phyloP scores from a whole-genome alignment of 2,113 vertebrate species.

The Elephantulus edwardii region DNA sequence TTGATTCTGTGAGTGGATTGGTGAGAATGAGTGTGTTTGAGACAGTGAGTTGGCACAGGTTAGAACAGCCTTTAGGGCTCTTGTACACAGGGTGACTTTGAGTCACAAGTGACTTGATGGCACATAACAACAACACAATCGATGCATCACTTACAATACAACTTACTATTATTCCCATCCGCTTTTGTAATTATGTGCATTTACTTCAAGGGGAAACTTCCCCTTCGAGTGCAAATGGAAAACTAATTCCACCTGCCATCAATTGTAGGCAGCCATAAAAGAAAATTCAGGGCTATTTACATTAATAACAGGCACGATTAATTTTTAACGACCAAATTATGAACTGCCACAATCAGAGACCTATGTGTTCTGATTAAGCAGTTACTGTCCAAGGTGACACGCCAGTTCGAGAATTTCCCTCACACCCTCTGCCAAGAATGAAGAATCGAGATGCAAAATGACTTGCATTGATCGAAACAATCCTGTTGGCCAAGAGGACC shows the following conservation, averaged over 20 bases:
- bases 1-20: too few species aligned
- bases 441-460: not conserved
- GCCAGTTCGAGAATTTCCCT: not conserved
- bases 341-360: not conserved
- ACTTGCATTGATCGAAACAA: not conserved
- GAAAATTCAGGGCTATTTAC: conserved; percentile 36
- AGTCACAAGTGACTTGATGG: too few species aligned
- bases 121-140: too few species aligned
- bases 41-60: too few species aligned
- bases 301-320: not conserved
- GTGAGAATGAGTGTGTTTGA: too few species aligned
- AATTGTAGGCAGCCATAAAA: conserved; percentile 7
- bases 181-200: conserved; percentile 16
- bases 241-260: not conserved
- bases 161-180: conserved; percentile 7
- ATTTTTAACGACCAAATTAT: too few species aligned
- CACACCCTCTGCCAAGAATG: not conserved
- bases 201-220: conserved; percentile 25
- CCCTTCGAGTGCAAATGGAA: conserved; percentile 18
- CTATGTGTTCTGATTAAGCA: not conserved
- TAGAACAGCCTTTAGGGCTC: too few species aligned
- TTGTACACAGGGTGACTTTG: too few species aligned
- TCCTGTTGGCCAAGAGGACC: not conserved
- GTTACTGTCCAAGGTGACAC: not conserved
- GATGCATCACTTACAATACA: not conserved